A percentile compares a stretch with the other conserved stretches of the same genome.
phyloP scores from a whole-genome alignment of 2,888 invertebrate genomes.

The Agonopterix heracliana region DNA sequence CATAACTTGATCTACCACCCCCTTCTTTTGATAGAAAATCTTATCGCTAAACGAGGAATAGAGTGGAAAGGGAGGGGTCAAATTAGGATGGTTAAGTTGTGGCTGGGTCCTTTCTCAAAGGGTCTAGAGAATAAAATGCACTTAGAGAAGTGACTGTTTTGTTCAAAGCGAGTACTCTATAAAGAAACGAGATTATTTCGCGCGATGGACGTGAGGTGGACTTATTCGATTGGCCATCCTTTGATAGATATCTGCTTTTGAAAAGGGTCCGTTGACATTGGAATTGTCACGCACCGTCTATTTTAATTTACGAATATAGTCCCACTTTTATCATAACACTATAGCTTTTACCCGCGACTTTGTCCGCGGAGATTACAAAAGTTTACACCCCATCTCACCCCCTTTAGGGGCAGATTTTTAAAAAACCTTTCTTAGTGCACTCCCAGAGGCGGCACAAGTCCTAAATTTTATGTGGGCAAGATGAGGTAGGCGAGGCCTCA shows the following conservation, averaged over 20 bases:
- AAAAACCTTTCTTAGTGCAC: no score
- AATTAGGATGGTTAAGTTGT: conserved; percentile 16
- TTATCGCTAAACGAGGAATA: background rate
- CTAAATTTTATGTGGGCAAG: no score
- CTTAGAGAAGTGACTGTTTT: conserved; percentile 47
- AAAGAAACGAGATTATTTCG: conserved; percentile 48
- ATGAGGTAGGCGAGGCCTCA: no score
- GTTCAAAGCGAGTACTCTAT: conserved; percentile 41
- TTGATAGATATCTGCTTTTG: conserved; percentile 14
- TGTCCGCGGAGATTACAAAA: no score
- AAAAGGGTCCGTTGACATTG: no score
- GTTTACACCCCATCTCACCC: no score
- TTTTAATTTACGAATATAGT: no score
- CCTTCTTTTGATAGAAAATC: background rate
- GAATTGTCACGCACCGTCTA: no score
- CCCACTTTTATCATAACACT: no score
- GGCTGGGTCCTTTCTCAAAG: conserved; percentile 36
- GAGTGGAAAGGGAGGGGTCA: background rate
- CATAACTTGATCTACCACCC: conserved; percentile 17
- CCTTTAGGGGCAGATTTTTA: no score
- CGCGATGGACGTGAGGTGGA: conserved; percentile 32
- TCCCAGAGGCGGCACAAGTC: no score
- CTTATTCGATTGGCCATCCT: conserved; percentile 25
- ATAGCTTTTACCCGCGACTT: no score
- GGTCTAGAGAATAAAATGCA: conserved; percentile 58